Conservation (phyloP, 2,113 vertebrate genomes). For the Callorhinus ursinus region DNA sequence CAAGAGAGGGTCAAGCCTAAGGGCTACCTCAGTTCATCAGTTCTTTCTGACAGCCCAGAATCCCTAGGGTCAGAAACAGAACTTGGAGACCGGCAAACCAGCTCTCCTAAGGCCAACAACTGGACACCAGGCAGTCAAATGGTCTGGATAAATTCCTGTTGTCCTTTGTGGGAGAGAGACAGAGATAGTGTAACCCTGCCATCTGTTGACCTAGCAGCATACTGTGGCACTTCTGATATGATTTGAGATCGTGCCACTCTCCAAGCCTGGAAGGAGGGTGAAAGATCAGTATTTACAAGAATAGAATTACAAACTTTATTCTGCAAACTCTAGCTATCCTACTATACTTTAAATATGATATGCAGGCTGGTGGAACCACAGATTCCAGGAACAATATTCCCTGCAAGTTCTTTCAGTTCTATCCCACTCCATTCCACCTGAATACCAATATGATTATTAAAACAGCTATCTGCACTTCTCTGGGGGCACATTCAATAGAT, state of each 20-base stretch:
- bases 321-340: neutral
- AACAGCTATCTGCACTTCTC: slow-evolving; percentile 55
- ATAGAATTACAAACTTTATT: neutral
- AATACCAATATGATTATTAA: slow-evolving; percentile 64
- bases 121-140: neutral
- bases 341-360: slow-evolving; percentile 22
- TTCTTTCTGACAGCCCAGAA: neutral
- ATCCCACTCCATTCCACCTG: slow-evolving; percentile 68
- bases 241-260: neutral
- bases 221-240: neutral
- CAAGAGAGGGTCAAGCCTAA: neutral
- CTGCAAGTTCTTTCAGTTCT: slow-evolving; percentile 57
- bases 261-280: neutral
- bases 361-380: slow-evolving; percentile 45
- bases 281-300: neutral
- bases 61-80: neutral
- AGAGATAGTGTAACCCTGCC: slow-evolving; percentile 25
- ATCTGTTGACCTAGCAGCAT: slow-evolving; percentile 26
- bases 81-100: neutral
- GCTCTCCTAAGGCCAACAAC: neutral
- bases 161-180: neutral
- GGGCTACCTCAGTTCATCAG: neutral
- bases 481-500: slow-evolving; percentile 69
- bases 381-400: slow-evolving; percentile 47
- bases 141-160: neutral